phyloP scores from a whole-genome alignment of 2,113 vertebrate species.

The Madoqua kirkii region DNA sequence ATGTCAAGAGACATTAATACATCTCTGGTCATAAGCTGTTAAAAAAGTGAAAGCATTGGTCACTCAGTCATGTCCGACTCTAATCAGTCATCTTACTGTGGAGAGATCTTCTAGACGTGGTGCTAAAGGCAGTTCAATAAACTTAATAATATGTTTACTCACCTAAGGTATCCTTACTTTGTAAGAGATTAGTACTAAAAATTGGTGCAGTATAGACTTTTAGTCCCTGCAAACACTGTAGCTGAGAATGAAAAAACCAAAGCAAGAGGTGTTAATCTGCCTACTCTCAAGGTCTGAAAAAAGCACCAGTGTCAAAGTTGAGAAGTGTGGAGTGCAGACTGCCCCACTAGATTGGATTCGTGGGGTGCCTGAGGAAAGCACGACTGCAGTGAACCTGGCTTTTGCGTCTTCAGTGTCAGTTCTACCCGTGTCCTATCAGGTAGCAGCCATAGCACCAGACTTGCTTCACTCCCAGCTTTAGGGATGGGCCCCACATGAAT shows the following conservation, averaged over 20 bases:
- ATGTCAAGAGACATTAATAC: neutral
- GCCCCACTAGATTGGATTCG: neutral
- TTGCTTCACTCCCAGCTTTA: neutral
- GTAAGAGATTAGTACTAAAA: neutral
- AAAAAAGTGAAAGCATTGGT: neutral
- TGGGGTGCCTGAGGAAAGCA: neutral
- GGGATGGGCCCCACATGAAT: neutral
- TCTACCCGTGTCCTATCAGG: neutral
- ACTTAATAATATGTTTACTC: neutral
- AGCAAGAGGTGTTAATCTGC: neutral
- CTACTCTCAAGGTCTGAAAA: neutral
- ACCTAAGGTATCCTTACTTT: neutral
- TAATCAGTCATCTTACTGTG: neutral
- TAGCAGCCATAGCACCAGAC: neutral
- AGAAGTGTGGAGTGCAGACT: no score
- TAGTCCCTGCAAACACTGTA: neutral
- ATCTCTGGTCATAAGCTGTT: neutral
- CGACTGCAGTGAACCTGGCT: neutral
- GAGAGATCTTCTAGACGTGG: neutral
- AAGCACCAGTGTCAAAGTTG: neutral
- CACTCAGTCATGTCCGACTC: neutral
- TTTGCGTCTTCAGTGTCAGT: neutral
- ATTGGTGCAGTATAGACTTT: neutral
- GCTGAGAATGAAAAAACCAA: neutral
- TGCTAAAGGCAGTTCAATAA: neutral